A percentile compares a stretch with the other conserved stretches of the same genome.
Evolutionary conservation across 1,140 invertebrate genomes (phyloP).

Genomic region (Saccostrea glomerata): DNA sequence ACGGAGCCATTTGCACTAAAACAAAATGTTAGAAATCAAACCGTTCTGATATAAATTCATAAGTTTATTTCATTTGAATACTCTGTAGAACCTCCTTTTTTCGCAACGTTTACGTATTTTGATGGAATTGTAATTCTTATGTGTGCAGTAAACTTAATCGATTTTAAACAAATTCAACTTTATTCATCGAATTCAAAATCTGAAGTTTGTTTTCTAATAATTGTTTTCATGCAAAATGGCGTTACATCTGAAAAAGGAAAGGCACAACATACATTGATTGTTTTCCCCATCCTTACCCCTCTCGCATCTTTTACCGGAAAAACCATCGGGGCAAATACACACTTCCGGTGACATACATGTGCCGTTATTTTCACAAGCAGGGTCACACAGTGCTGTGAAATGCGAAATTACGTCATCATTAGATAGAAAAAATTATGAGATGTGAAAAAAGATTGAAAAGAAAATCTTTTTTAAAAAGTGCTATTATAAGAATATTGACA

Average conservation of each 20-base stretch:
- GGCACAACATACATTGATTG: conserved; percentile 22
- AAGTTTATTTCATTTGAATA: too few species aligned
- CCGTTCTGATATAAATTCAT: too few species aligned
- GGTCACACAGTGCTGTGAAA: conserved; percentile 71
- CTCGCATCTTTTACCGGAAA: conserved; percentile 70
- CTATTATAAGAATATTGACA: too few species aligned
- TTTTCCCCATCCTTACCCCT: conserved; percentile 58
- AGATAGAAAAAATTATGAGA: not conserved
- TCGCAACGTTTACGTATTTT: too few species aligned
- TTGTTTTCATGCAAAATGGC: conserved; percentile 5
- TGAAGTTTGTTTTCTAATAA: too few species aligned
- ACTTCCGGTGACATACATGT: conserved; percentile 73
- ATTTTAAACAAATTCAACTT: too few species aligned
- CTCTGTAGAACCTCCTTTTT: too few species aligned
- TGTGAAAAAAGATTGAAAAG: too few species aligned
- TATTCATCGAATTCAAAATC: too few species aligned
- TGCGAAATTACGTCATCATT: conserved; percentile 15
- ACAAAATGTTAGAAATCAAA: not conserved
- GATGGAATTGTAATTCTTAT: too few species aligned
- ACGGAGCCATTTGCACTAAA: not conserved
- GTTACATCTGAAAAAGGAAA: not conserved
- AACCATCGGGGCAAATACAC: conserved; percentile 72
- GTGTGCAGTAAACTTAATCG: too few species aligned
- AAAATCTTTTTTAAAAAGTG: too few species aligned
- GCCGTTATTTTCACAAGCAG: conserved; percentile 74